Evolutionary conservation across 2,888 invertebrate species (phyloP).

Genomic region (Blastobasis lacticolella): DNA sequence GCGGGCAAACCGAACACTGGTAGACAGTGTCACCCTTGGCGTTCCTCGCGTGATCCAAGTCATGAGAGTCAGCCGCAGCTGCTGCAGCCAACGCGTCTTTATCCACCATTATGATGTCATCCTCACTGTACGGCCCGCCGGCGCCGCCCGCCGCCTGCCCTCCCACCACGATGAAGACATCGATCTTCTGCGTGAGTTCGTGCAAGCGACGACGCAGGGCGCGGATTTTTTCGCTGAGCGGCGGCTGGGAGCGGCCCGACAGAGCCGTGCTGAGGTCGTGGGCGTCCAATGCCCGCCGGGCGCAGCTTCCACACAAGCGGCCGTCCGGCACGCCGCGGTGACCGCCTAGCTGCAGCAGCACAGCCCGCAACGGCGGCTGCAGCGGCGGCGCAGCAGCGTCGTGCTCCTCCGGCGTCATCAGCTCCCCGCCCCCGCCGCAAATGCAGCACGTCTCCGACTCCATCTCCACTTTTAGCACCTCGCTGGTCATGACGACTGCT

Average conservation of each 20-base stretch:
- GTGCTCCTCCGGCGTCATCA: conserved; percentile 53
- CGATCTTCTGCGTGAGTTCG: conserved; percentile 61
- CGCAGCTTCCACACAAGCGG: conserved; percentile 44
- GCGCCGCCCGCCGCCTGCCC: conserved; percentile 1
- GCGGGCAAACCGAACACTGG: conserved; percentile 60
- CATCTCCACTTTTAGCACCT: conserved; percentile 43
- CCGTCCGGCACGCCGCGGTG: conserved; percentile 52
- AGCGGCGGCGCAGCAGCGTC: conserved; percentile 40
- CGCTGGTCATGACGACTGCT: conserved; percentile 13
- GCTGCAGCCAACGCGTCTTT: conserved; percentile 49
- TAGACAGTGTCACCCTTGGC: conserved; percentile 52
- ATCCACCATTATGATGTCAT: conserved; percentile 65
- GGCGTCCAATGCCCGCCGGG: conserved; percentile 45
- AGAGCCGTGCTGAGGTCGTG: conserved; percentile 48
- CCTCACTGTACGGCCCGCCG: conserved; percentile 42
- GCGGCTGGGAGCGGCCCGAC: conserved; percentile 33
- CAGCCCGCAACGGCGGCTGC: conserved; percentile 46
- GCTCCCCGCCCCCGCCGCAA: conserved; percentile 45
- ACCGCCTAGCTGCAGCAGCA: conserved; percentile 46
- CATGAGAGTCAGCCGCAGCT: conserved; percentile 44
- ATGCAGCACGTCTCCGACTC: conserved; percentile 45
- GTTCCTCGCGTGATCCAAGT: conserved; percentile 40
- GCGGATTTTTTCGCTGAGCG: conserved; percentile 59
- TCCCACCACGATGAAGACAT: conserved; percentile 43
- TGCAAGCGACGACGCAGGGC: conserved; percentile 49